These are phyloP conservation scores for Toxotes jaculatrix DNA, from an alignment of 2,113 vertebrate genomes.

Conservation along the genomic window DNA sequence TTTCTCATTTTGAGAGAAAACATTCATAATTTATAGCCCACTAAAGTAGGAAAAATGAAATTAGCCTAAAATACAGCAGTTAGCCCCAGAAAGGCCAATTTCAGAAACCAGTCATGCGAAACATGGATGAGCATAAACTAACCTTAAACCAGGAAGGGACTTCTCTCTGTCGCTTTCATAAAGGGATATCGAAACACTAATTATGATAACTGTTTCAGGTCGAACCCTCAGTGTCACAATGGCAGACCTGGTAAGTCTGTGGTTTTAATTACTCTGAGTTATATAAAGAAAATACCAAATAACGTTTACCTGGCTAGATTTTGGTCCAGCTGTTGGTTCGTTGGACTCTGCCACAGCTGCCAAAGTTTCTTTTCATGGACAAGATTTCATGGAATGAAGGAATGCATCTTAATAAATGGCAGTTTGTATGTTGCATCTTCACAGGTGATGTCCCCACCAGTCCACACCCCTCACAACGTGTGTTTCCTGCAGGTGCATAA, in stretches of 20 bases:
- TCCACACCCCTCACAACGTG: too few relatives aligned
- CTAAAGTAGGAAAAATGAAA: neutral
- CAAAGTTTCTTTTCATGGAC: too few relatives aligned
- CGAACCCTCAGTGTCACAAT: fast-evolving
- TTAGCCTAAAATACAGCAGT: too few relatives aligned
- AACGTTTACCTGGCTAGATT: too few relatives aligned
- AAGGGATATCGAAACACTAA: neutral
- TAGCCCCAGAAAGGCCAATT: neutral
- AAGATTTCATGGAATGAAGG: neutral
- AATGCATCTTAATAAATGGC: neutral
- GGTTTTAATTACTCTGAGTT: neutral
- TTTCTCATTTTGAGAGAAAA: neutral
- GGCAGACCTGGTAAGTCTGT: neutral
- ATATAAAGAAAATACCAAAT: too few relatives aligned
- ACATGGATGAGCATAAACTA: neutral
- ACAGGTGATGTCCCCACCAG: neutral
- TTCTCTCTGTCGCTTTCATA: neutral
- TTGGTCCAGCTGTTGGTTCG: too few relatives aligned
- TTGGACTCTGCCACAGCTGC: too few relatives aligned
- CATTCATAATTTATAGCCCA: too few relatives aligned
- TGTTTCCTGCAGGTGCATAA: neutral
- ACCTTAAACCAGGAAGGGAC: neutral
- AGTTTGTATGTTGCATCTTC: neutral
- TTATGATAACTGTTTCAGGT: slow-evolving; percentile 33
- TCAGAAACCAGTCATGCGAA: neutral